Conservation (phyloP, 2,113 vertebrate genomes). For the Thomomys bottae region DNA sequence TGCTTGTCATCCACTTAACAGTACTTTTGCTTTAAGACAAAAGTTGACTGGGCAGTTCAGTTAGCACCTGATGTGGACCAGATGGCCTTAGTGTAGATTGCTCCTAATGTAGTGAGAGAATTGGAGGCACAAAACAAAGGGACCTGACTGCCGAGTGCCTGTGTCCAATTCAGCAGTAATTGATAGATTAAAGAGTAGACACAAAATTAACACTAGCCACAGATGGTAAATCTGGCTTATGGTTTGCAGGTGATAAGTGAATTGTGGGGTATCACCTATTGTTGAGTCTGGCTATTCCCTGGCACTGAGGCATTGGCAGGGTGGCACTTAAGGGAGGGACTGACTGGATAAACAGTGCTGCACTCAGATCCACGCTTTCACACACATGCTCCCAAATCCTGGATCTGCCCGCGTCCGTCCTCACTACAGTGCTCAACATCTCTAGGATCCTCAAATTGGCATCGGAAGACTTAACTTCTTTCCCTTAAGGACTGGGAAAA, state of each 20-base stretch:
- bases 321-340: background rate
- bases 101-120: background rate
- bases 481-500: slow-evolving; percentile 87
- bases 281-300: background rate
- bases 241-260: background rate
- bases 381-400: background rate
- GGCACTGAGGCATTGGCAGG: background rate
- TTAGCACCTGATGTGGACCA: slow-evolving; percentile 37
- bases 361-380: background rate
- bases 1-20: background rate
- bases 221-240: background rate
- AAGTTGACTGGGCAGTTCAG: background rate
- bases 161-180: no score
- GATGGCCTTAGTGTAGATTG: background rate
- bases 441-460: slow-evolving; percentile 84
- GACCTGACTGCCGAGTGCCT: background rate
- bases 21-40: background rate
- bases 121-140: background rate
- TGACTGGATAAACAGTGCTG: background rate
- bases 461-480: slow-evolving; percentile 90
- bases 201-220: background rate
- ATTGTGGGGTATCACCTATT: background rate
- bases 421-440: background rate
- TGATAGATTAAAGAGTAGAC: background rate
- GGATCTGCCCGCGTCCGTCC: background rate